Conservation (phyloP, 2,888 invertebrate genomes). For the Baccha elongata region DNA sequence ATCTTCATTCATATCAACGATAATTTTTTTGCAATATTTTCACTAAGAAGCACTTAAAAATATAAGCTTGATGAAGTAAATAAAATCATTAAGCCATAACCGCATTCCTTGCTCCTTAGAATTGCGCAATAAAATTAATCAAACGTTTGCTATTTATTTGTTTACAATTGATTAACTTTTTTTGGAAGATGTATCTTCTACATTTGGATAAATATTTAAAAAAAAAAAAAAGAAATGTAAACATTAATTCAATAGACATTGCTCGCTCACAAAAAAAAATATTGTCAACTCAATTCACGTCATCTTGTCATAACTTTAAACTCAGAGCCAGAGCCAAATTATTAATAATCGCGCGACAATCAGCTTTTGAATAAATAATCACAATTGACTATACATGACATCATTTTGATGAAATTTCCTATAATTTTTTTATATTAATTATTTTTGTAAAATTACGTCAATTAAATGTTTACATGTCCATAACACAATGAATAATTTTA, state of each 20-base stretch:
- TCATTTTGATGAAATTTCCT: slow-evolving; percentile 41
- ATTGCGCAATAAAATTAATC: too few relatives aligned
- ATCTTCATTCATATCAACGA: too few relatives aligned
- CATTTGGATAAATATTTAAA: too few relatives aligned
- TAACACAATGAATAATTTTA: slow-evolving; percentile 9
- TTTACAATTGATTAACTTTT: too few relatives aligned
- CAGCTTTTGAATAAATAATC: slow-evolving; percentile 56
- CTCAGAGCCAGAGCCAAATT: slow-evolving; percentile 35
- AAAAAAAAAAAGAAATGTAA: slow-evolving; percentile 8
- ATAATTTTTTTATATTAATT: slow-evolving; percentile 12
- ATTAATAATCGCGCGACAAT: slow-evolving; percentile 28
- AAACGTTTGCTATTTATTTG: too few relatives aligned
- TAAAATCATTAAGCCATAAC: too few relatives aligned
- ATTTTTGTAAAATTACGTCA: slow-evolving; percentile 19
- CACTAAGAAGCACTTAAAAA: too few relatives aligned
- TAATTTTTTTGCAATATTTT: too few relatives aligned
- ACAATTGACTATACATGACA: slow-evolving; percentile 42
- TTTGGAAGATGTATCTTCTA: too few relatives aligned
- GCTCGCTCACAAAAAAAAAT: slow-evolving; percentile 10
- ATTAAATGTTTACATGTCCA: slow-evolving; percentile 12
- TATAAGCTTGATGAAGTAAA: too few relatives aligned
- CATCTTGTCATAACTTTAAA: slow-evolving; percentile 9
- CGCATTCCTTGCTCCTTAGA: too few relatives aligned
- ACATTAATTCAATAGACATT: too few relatives aligned
- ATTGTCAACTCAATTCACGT: slow-evolving; percentile 54